Base-by-base conservation (phyloP, 2,888 invertebrate genomes). In the Morpho achilles region DNA sequence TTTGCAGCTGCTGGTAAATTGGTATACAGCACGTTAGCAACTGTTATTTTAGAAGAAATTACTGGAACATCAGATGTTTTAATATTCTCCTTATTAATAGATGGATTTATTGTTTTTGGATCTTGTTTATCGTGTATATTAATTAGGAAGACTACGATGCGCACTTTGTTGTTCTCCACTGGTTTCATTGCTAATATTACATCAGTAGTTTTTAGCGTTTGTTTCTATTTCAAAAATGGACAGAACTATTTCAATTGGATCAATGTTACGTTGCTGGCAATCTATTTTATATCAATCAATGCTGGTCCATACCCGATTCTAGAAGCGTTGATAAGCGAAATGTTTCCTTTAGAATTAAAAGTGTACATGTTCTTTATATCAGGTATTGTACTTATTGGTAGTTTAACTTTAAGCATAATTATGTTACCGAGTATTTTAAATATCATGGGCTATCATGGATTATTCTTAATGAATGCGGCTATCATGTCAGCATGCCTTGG, bases 1-100 rank as follows among this genome's bases (percentile, higher is more conserved):
- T 52, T 44, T 7, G 10, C 52, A 3, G 67, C 67, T 0, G 61
- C 62, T 23, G 67, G 68, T 0, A 65, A 64, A 10, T 32, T 61
- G n/a, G 39, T 48, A 1, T 60, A 53, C 8, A 60, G 32, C 22
- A 23, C 49, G 0, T 10, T 60, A 47, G 32, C 32, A 32, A 32
- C 32, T 32, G 32, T 32, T 5, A 32, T 32, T 5, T 5, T 32
- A 5, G 32, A 32, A 32, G 32, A 32, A 32, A 32, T 32, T 5
- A 32, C 32, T 32, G 32, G 32, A 5, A 32, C 32, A 1, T 8
- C 56, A 1, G 41, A 60, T 6, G 53, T 56, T 1, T 45, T 56
- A 7, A 3, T 50, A 0, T 60, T 53, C 9, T 56, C 60, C 3
- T 50, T 56, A 7, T 9, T 52, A 7, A 49, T 60, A 2, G 60